Percentiles rank a stretch among this genome's conserved stretches.
phyloP scores from a whole-genome alignment of 2,888 invertebrate species.

The Cryptus viduatorius region DNA sequence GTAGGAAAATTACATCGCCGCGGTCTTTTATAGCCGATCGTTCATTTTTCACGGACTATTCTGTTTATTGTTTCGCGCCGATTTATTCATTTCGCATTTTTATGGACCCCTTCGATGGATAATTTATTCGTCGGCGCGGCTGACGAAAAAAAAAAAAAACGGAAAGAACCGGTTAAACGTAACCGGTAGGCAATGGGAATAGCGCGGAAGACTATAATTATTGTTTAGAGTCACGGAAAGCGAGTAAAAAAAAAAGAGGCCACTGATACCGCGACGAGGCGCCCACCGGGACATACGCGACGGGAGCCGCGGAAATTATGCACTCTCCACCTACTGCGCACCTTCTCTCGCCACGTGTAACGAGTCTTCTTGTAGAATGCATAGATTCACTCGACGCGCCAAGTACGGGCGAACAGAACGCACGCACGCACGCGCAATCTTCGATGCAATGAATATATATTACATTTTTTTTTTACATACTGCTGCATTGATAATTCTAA shows the following conservation, averaged over 20 bases:
- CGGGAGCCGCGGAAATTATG: slow-evolving; percentile 31
- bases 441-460: neutral
- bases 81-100: slow-evolving; percentile 44
- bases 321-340: slow-evolving; percentile 17
- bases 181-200: neutral
- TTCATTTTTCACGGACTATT: neutral
- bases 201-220: slow-evolving; percentile 31
- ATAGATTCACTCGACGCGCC: neutral
- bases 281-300: slow-evolving; percentile 5
- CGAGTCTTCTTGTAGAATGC: neutral
- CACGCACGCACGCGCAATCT: slow-evolving; percentile 9
- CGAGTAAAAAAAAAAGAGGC: slow-evolving; percentile 43
- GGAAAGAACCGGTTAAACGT: neutral
- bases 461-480: neutral
- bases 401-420: neutral
- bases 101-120: slow-evolving; percentile 10
- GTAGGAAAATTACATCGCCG: slow-evolving; percentile 22
- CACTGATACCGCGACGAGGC: slow-evolving; percentile 31
- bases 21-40: slow-evolving; percentile 4
- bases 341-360: neutral
- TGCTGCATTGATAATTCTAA: neutral
- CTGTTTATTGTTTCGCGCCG: slow-evolving; percentile 4
- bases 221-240: slow-evolving; percentile 34
- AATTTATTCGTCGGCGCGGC: slow-evolving; percentile 51
- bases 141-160: neutral